phyloP scores from a whole-genome alignment of 2,797 vertebrate genomes.

The Microhierax caerulescens region DNA sequence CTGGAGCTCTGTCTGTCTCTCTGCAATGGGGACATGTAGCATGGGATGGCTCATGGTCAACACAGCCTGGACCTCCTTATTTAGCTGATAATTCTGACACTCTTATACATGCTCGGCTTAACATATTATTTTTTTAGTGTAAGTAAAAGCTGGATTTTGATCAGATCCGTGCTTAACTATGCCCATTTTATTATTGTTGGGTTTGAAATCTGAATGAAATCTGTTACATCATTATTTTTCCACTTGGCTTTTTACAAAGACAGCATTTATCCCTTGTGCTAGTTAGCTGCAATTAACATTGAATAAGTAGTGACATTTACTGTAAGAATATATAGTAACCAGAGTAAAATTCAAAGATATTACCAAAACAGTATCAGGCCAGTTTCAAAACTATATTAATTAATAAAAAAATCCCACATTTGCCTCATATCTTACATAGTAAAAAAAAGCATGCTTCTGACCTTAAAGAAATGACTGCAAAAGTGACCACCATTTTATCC shows the following conservation, averaged over 20 bases:
- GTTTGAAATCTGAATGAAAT: background rate
- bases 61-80: background rate
- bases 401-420: background rate
- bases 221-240: background rate
- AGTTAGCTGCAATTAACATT: background rate
- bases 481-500: background rate
- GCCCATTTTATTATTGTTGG: background rate
- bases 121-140: background rate
- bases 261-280: background rate
- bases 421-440: background rate
- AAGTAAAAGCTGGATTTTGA: constrained; percentile 44
- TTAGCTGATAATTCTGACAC: constrained; percentile 44
- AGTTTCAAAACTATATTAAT: background rate
- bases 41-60: background rate
- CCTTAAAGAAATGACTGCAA: background rate
- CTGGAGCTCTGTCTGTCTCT: background rate
- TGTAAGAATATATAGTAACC: background rate
- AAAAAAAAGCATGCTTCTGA: background rate
- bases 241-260: background rate
- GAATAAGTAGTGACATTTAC: background rate
- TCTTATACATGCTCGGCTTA: background rate
- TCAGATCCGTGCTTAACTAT: background rate
- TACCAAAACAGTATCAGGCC: background rate
- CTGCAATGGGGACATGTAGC: background rate
- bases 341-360: background rate